Base-by-base conservation (phyloP, 1,140 invertebrate genomes). In the Berghia stephanieae region DNA sequence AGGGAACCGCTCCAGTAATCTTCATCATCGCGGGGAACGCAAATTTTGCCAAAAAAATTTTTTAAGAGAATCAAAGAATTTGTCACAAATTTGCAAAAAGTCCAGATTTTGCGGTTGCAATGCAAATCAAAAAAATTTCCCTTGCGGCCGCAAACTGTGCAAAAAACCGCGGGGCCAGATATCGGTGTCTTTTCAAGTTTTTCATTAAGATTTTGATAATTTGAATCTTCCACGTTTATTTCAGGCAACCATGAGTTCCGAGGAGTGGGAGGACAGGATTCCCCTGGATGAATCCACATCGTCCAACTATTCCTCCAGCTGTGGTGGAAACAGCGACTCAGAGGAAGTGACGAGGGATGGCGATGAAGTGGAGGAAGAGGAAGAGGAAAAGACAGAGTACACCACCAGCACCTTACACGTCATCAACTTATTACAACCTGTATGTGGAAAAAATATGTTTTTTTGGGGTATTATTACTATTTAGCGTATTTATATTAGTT, bases 271-370 rank as follows among this genome's bases (percentile, higher is more conserved):
- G 38, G 85, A 87, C 46, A 78, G 83, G 10, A 83, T 88, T 40
- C 85, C 86, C 63, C 85, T 86, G 1, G 87, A 88, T 52, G 82
- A 86, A 6, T 82, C 85, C 0, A 86, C 84, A 10, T 86, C 86
- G 0, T 83, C 85, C 3, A 84, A 83, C 18, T 84, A 85, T 42
- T 83, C 84, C 13, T 83, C 80, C 27, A 84, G 81, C 27, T 81
- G 82, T 75, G 77, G 77, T 0, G n/a, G n/a, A n/a, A 27, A 63
- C 57, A 49, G 27, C 36, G 69, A 74, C 40, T 81, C 83, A 6
- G 85, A 84, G 24, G 80, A 79, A 10, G 86, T 85, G 46, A 73
- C 84, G 27, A 81, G 79, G 0, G 80, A 78, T 10, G 78, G 79
- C 40, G 81, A 83, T 8, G 72, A 79, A 46, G 31, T 44, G 16